A percentile compares a stretch with the other conserved stretches of the same genome.
phyloP scores from a whole-genome alignment of 2,113 vertebrate genomes.

The Progne subis region DNA sequence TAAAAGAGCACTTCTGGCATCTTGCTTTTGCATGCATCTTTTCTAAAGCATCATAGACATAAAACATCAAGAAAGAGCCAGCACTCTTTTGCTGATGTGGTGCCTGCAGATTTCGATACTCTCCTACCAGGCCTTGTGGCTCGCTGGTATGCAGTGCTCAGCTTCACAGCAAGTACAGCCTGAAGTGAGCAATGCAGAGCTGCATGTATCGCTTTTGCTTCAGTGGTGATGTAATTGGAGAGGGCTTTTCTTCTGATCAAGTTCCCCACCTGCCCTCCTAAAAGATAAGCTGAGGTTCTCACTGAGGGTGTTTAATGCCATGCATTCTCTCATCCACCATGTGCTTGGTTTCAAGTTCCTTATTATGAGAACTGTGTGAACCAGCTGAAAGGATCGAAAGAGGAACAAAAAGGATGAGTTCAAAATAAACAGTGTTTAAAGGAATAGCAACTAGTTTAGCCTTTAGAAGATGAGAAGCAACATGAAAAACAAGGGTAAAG shows the following conservation, averaged over 20 bases:
- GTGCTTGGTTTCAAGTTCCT: constrained; percentile 28
- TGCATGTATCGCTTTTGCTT: neutral
- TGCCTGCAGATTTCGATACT: neutral
- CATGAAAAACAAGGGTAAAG: neutral
- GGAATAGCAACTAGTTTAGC: neutral
- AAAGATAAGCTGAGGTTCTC: neutral
- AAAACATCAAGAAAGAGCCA: neutral
- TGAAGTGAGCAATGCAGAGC: neutral
- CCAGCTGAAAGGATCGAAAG: neutral
- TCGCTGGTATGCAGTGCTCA: neutral
- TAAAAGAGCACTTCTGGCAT: neutral
- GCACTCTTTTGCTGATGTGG: neutral
- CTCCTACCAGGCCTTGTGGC: neutral
- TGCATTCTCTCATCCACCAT: neutral
- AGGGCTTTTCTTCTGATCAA: constrained; percentile 4
- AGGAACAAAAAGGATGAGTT: neutral
- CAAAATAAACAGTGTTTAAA: neutral
- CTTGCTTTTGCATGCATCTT: neutral
- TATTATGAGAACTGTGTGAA: neutral
- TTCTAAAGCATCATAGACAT: neutral
- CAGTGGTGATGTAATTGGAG: neutral
- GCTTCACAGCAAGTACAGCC: neutral
- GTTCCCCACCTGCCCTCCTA: neutral
- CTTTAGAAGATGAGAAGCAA: neutral
- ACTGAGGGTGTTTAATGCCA: neutral